Evolutionary conservation across 1,140 invertebrate genomes (phyloP).

Genomic region (Periplaneta americana): DNA sequence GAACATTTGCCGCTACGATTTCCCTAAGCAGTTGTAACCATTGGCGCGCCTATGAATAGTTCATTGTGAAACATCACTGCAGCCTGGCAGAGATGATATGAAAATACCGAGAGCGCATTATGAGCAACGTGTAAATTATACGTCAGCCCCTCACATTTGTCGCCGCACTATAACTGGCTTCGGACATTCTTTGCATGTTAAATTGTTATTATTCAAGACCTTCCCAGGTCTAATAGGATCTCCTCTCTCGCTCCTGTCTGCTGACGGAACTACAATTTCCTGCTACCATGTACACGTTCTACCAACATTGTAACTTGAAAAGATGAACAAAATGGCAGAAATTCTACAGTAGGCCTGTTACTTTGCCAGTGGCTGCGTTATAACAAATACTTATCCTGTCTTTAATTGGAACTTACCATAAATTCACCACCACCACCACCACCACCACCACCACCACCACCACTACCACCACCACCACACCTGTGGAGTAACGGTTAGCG

Average conservation of each 20-base stretch:
- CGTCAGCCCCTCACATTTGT: neutral
- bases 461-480: too few species aligned
- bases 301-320: neutral
- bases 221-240: neutral
- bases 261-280: too few species aligned
- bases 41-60: neutral
- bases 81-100: neutral
- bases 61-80: neutral
- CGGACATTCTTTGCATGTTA: neutral
- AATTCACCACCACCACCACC: too few species aligned
- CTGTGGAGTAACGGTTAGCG: too few species aligned
- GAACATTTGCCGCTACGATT: neutral
- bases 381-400: too few species aligned
- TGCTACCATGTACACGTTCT: neutral
- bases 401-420: too few species aligned
- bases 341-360: too few species aligned
- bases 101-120: neutral
- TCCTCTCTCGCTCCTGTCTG: neutral
- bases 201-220: neutral
- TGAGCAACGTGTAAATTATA: neutral
- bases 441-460: too few species aligned
- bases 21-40: conserved; percentile 8
- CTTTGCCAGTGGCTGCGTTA: too few species aligned
- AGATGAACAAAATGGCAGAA: too few species aligned
- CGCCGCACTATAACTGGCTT: neutral